Conservation (phyloP, 2,888 invertebrate species). For the Brachyopa scutellaris region DNA sequence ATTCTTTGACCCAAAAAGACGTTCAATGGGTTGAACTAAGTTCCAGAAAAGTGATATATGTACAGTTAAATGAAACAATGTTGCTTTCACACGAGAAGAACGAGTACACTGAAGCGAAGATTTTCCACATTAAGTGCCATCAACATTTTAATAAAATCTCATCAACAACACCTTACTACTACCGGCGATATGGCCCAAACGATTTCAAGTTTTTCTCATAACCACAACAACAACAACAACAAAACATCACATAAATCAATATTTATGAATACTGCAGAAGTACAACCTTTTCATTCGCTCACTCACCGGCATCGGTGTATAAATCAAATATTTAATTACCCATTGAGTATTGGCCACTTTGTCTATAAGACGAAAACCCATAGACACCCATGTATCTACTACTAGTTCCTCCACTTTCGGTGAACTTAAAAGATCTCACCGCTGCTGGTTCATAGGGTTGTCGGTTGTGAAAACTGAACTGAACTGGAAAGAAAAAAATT, state of each 20-base stretch:
- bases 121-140: constrained; percentile 56
- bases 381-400: constrained; percentile 60
- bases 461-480: constrained; percentile 34
- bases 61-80: constrained; percentile 5
- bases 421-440: constrained; percentile 55
- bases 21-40: neutral
- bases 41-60: neutral
- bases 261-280: constrained; percentile 62
- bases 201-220: constrained; percentile 22
- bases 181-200: neutral
- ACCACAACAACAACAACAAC: constrained; percentile 15
- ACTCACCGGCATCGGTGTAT: constrained; percentile 34
- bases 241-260: constrained; percentile 65
- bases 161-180: constrained; percentile 52
- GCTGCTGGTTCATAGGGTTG: constrained; percentile 30
- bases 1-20: too few relatives aligned
- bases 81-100: constrained; percentile 14
- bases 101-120: neutral
- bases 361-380: constrained; percentile 66
- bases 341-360: constrained; percentile 71
- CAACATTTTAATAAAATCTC: constrained; percentile 59
- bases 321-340: constrained; percentile 72
- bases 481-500: constrained; percentile 43
- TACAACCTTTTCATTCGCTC: constrained; percentile 45
- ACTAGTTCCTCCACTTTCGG: constrained; percentile 64